Evolutionary conservation across 2,113 vertebrate species (phyloP).

Genomic region (Chloebia gouldiae): DNA sequence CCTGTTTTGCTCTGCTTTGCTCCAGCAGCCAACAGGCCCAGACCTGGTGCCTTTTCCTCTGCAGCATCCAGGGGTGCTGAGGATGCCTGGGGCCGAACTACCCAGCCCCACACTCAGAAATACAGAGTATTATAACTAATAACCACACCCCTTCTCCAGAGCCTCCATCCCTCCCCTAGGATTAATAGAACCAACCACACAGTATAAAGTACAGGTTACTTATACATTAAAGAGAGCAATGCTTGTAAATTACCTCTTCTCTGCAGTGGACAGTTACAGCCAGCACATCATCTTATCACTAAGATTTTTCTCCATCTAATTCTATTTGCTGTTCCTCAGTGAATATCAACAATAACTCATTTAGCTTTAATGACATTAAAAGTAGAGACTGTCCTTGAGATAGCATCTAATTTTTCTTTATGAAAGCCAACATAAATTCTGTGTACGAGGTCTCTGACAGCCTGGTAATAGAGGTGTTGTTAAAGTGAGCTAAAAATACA

Average conservation of each 20-base stretch:
- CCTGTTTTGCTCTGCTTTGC: not conserved
- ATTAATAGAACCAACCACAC: not conserved
- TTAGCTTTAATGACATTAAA: conserved; percentile 65
- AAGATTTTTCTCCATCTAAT: conserved; percentile 35
- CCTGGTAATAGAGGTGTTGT: conserved; percentile 65
- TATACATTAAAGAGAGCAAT: not conserved
- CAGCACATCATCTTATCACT: conserved; percentile 21
- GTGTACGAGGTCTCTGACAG: conserved; percentile 45
- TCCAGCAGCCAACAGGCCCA: accelerated
- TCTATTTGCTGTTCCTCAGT: conserved; percentile 38
- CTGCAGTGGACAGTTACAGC: conserved; percentile 19
- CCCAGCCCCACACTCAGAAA: not conserved
- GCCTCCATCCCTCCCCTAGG: not conserved
- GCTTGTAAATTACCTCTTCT: conserved; percentile 28
- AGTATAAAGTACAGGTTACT: not conserved
- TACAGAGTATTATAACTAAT: not conserved
- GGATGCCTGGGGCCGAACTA: not conserved
- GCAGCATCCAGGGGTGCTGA: not conserved
- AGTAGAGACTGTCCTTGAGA: conserved; percentile 69
- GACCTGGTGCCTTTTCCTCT: not conserved
- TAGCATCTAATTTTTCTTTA: conserved; percentile 70
- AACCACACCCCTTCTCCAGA: not conserved
- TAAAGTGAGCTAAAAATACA: conserved; percentile 75
- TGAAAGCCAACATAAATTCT: conserved; percentile 71
- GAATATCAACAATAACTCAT: conserved; percentile 66